phyloP scores from a whole-genome alignment of 2,888 invertebrate genomes.

The Agrotis puta region DNA sequence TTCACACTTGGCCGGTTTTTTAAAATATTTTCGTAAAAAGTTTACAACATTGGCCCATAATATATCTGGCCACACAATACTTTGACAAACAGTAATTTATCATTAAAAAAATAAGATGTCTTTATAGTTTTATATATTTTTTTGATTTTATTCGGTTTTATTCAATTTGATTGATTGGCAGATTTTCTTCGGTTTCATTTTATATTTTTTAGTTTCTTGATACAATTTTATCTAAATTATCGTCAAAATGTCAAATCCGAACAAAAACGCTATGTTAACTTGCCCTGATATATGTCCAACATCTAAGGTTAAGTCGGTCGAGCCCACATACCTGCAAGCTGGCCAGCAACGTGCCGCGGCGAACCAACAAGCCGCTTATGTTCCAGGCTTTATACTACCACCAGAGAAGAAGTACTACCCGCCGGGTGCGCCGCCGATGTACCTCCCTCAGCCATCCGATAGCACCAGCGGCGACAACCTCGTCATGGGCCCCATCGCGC shows the following conservation, averaged over 20 bases:
- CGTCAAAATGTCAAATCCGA: slow-evolving; percentile 64
- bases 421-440: slow-evolving; percentile 81
- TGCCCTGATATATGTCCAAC: slow-evolving; percentile 83
- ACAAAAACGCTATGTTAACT: slow-evolving; percentile 65
- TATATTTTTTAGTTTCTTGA: slow-evolving; percentile 50
- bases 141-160: too few species aligned
- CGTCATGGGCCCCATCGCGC: slow-evolving; percentile 89
- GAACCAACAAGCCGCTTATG: slow-evolving; percentile 74
- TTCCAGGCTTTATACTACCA: slow-evolving; percentile 81
- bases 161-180: slow-evolving; percentile 9
- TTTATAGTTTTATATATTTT: slow-evolving; percentile 1
- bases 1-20: too few species aligned
- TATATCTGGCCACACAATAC: slow-evolving; percentile 17
- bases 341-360: slow-evolving; percentile 54
- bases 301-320: accelerated
- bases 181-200: slow-evolving; percentile 34
- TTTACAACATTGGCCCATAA: neutral
- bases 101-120: slow-evolving; percentile 12
- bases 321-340: slow-evolving; percentile 59
- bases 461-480: slow-evolving; percentile 85
- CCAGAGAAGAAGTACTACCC: slow-evolving; percentile 78
- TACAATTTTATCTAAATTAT: slow-evolving; percentile 68
- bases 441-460: slow-evolving; percentile 85
- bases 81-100: neutral
- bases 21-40: neutral